A percentile compares a stretch with the other conserved stretches of the same genome.
Conservation (phyloP, 2,113 vertebrate genomes). For the Brachypodius melanocephalos region DNA sequence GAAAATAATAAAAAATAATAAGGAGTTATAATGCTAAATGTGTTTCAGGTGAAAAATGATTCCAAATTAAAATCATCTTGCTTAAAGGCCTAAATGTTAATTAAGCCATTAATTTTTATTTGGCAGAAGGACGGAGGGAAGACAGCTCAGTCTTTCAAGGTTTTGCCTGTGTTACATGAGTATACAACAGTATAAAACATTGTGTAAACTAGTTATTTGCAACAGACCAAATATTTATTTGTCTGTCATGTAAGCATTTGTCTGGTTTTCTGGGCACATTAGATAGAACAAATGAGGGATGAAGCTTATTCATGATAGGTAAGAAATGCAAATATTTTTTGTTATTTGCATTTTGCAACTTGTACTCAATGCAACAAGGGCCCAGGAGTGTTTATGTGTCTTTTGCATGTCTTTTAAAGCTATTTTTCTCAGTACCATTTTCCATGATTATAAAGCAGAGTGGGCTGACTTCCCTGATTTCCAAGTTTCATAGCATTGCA, state of each 20-base stretch:
- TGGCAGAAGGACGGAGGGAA: background rate
- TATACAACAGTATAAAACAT: background rate
- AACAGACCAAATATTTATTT: slow-evolving; percentile 42
- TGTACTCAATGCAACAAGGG: background rate
- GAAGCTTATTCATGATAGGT: background rate
- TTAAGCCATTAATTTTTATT: background rate
- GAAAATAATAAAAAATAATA: background rate
- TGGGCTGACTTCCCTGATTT: background rate
- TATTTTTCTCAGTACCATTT: background rate
- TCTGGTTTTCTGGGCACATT: background rate
- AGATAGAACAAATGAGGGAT: background rate
- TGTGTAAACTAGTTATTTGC: background rate
- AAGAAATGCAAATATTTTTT: background rate
- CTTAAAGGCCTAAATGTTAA: background rate
- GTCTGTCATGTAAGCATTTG: background rate
- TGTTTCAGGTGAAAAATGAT: background rate
- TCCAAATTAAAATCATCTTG: background rate
- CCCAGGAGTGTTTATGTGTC: background rate
- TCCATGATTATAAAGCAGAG: background rate
- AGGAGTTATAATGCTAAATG: background rate
- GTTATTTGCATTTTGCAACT: background rate
- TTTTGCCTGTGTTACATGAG: background rate
- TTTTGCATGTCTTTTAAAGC: background rate
- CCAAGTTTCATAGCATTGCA: background rate
- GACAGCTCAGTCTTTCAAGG: background rate